Percentiles rank a stretch among this genome's conserved stretches.
phyloP scores from a whole-genome alignment of 2,888 invertebrate species.

The Phytoseiulus persimilis region DNA sequence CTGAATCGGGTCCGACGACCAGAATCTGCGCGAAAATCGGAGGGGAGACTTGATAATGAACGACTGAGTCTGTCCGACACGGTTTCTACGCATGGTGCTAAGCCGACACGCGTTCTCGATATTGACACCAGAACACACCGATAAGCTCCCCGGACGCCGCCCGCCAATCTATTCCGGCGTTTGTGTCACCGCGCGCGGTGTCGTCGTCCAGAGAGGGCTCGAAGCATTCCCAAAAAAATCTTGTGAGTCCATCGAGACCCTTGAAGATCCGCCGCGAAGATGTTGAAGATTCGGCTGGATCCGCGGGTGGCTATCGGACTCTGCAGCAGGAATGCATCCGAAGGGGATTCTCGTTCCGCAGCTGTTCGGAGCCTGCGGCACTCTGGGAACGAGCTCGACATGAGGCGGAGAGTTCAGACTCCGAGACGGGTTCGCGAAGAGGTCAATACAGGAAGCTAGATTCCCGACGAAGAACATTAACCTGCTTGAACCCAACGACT shows the following conservation, averaged over 20 bases:
- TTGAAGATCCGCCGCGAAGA: too few relatives aligned
- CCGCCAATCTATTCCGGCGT: background rate
- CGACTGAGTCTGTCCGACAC: background rate
- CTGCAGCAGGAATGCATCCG: too few relatives aligned
- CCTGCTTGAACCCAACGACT: too few relatives aligned
- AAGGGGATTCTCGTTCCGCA: too few relatives aligned
- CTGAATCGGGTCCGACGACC: background rate
- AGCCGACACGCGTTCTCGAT: background rate
- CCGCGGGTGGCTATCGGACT: too few relatives aligned
- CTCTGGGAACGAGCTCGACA: too few relatives aligned
- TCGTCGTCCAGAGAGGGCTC: background rate
- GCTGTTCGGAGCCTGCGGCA: too few relatives aligned
- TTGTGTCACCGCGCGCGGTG: background rate
- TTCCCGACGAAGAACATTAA: background rate
- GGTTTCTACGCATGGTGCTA: background rate
- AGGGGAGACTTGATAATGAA: background rate
- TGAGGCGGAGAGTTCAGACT: too few relatives aligned
- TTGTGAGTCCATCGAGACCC: too few relatives aligned
- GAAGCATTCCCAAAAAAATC: too few relatives aligned
- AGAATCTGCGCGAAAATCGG: background rate
- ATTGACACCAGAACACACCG: background rate
- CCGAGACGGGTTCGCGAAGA: background rate
- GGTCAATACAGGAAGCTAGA: background rate
- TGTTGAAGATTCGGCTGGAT: too few relatives aligned
- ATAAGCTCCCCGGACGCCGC: background rate